phyloP scores from a whole-genome alignment of 1,140 invertebrate species.

The Drosophila hydei region DNA sequence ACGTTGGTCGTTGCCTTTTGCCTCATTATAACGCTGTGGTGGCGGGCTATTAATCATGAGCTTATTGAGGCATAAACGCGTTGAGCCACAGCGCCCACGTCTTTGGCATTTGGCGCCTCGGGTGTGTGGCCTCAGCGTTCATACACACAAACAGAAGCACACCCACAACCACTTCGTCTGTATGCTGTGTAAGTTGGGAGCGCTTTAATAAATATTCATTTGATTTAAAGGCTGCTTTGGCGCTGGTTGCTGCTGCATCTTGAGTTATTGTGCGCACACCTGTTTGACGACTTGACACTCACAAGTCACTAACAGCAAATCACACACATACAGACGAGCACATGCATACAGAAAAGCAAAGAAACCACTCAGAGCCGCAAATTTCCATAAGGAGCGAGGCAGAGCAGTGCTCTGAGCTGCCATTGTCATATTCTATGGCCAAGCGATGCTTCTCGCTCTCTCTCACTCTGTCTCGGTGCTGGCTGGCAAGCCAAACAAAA shows the following conservation, averaged over 20 bases:
- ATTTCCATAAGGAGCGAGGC: conserved; percentile 62
- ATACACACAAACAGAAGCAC: background rate
- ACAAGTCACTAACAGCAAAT: conserved; percentile 27
- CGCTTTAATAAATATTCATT: conserved; percentile 73
- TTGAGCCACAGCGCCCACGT: conserved; percentile 64
- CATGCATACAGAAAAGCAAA: conserved; percentile 30
- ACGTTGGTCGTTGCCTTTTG: conserved; percentile 61
- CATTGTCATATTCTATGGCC: conserved; percentile 51
- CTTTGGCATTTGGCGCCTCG: conserved; percentile 47
- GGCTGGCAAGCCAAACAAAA: conserved; percentile 50
- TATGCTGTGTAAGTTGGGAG: conserved; percentile 25
- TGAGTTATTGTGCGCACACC: conserved; percentile 57
- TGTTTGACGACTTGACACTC: conserved; percentile 55
- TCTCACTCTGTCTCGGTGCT: background rate
- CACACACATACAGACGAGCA: conserved; percentile 16
- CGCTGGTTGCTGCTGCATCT: conserved; percentile 36
- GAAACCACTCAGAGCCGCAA: conserved; percentile 53
- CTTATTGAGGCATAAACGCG: conserved; percentile 79
- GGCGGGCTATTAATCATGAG: conserved; percentile 78
- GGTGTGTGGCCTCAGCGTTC: conserved; percentile 9
- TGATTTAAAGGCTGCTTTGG: conserved; percentile 51
- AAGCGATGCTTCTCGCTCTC: conserved; percentile 1
- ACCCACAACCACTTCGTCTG: background rate
- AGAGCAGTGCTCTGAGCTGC: conserved; percentile 20
- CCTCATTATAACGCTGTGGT: conserved; percentile 69